Base-by-base conservation (phyloP, 2,888 invertebrate species). In the Ormia ochracea region DNA sequence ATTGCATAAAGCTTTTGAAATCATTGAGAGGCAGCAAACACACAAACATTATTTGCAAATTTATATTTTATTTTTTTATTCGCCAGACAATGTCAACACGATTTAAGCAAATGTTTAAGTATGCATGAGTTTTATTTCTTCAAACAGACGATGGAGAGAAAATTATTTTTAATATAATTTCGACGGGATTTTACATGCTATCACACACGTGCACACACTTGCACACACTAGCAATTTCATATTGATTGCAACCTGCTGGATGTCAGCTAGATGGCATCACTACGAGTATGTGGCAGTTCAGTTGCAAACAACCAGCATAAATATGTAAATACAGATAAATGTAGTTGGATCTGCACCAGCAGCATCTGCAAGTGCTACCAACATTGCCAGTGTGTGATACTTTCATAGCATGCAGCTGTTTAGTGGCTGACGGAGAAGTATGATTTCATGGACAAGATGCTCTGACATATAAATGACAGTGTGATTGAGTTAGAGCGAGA, bases 1-100 rank as follows among this genome's bases (percentile, higher is more conserved):
- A 68, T 45, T 68, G 26, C 23, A 66, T 38, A 65, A 66, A 74
- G 50, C 58, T 74, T 66, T 45, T 4, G n/a, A 45, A 54, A 65
- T 65, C 54, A 45, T 26, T 36, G 6, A 58, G 19, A 14, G 23
- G 45, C 36, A 17, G 52, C 41, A 21, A 26, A 19, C 9, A 38
- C 38, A 4, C 38, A 65, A 61, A 28, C 12, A 31, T 19, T 6
- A 26, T n/a, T n/a, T n/a, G 38, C 6, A 33, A 48, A 33, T 9
- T 52, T 26, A 9, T 45, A 17, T 10, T 2, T 33, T 19, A n/a
- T 38, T 59, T 43, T 36, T 38, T 63, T 43, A 10, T 54, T 69
- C 23, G 17, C 12, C 48, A 69, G 63, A 69, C 76, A 69, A 63
- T 69, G 61, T 76, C 76, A 76, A 69, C 76, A 69, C 38, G 56